Percentiles rank a stretch among this genome's conserved stretches.
Conservation (phyloP, 2,797 vertebrate species). For the Dryobates pubescens region DNA sequence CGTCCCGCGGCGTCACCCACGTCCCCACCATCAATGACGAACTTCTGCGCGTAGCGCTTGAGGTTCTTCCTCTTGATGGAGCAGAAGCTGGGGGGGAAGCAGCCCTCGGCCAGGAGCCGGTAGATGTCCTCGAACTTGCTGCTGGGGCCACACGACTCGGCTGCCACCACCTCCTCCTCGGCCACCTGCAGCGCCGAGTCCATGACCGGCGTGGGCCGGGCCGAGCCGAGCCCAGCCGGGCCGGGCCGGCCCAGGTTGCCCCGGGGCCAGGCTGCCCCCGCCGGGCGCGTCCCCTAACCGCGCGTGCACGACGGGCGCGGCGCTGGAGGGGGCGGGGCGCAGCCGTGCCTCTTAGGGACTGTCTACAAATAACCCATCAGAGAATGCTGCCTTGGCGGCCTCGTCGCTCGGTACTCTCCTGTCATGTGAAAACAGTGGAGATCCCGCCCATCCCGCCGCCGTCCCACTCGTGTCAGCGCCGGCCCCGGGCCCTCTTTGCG, state of each 20-base stretch:
- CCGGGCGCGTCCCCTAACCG: not conserved
- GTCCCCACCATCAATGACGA: conserved; percentile 82
- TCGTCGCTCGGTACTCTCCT: no score
- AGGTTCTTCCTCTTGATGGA: conserved; percentile 88
- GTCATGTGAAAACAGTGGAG: no score
- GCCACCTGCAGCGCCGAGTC: conserved; percentile 85
- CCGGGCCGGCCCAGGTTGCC: no score
- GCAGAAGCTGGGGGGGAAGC: conserved; percentile 86
- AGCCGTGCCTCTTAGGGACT: not conserved
- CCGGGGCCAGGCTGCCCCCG: not conserved
- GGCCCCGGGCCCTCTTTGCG: not conserved
- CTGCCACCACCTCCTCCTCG: conserved; percentile 89
- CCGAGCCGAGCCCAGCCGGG: not conserved
- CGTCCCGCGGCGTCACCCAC: not conserved
- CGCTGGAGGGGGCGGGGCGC: not conserved
- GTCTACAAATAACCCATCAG: not conserved
- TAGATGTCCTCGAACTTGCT: conserved; percentile 87
- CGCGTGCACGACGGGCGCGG: not conserved
- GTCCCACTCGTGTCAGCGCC: no score
- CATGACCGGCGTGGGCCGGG: conserved; percentile 75
- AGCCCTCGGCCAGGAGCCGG: conserved; percentile 86
- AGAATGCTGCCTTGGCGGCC: not conserved
- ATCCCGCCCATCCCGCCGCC: no score
- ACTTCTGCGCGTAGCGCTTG: conserved; percentile 90
- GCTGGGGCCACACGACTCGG: conserved; percentile 82